Evolutionary conservation across 2,888 invertebrate genomes (phyloP), one percentile per base, ranked within the genome.

Genomic region (Nephrocerus scutellatus): DNA sequence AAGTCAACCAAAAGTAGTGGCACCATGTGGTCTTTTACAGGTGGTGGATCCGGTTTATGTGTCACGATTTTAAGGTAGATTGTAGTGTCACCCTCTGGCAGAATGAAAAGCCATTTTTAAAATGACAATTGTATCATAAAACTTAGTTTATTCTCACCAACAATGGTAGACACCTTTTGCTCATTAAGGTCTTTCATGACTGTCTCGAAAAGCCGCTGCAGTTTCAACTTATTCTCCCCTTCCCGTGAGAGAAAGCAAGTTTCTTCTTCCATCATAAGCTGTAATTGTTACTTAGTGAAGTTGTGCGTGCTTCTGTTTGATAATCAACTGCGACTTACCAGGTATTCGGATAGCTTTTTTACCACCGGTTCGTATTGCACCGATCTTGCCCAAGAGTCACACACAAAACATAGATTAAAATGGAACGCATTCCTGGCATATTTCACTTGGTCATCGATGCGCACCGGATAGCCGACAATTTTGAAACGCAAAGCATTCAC

Each of bases 331-430:
- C n/a, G 7, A 57, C 72, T 72, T 66, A 84, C 84, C 62, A 96
- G 72, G 69, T 92, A 95, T 60, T 90, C 88, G 0, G 92, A 87
- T 34, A 96, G 76, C 65, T 96, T 96, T 58, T 87, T 90, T 0
- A 96, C 89, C 7, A 95, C 87, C 0, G 90, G 83, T 60, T 96
- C 95, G 66, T 93, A 95, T 57, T 90, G 91, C 3, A 88, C 84
- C 0, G 92, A 90, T 40, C 89, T 77, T 1, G 90, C 84, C 72
- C 83, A 81, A 35, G 87, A 83, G 60, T 91, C 88, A 59, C 91
- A 93, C 0, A 95, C 91, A 62, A 96, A 91, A 66, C 93, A 93
- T 20, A 92, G 69, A 70, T 96, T 96, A 71, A 96, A 96, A 46
- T 92, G 83, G 56, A 90, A 87, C n/a, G 89, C 88, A 70, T 96